phyloP scores from a whole-genome alignment of 2,113 vertebrate genomes.

The Piaya cayana region DNA sequence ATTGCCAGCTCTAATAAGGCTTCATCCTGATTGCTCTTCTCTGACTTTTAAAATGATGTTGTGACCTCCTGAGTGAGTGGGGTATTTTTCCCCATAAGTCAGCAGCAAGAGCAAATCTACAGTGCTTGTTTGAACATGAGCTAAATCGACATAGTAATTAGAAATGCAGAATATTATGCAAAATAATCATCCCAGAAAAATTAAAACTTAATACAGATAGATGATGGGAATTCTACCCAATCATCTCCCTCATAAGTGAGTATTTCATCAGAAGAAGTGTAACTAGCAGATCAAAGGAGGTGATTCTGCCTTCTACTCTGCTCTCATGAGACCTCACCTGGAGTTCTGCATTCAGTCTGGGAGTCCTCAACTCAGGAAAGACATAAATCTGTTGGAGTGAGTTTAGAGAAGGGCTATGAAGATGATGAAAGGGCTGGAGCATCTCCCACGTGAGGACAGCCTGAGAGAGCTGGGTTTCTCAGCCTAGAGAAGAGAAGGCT shows the following conservation, averaged over 20 bases:
- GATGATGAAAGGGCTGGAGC: too few relatives aligned
- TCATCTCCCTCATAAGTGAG: not conserved
- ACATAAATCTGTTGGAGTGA: too few relatives aligned
- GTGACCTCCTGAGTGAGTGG: not conserved
- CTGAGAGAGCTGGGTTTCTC: too few relatives aligned
- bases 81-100: not conserved
- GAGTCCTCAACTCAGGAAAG: too few relatives aligned
- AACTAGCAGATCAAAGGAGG: too few relatives aligned
- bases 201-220: not conserved
- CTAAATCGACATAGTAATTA: not conserved
- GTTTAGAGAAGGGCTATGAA: too few relatives aligned
- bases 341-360: too few relatives aligned
- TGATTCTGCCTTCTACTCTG: too few relatives aligned
- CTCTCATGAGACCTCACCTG: too few relatives aligned
- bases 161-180: not conserved
- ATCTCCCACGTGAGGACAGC: too few relatives aligned
- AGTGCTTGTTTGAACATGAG: not conserved
- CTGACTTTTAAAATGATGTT: slow-evolving; percentile 13
- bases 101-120: not conserved
- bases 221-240: not conserved
- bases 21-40: slow-evolving; percentile 3
- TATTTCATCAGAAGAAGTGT: too few relatives aligned
- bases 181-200: not conserved
- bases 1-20: slow-evolving; percentile 30
- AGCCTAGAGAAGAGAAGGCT: too few relatives aligned